Percentiles rank a stretch among this genome's conserved stretches.
These are phyloP conservation scores for Melipona bicolor DNA, from an alignment of 2,888 invertebrate species.

Conservation along the genomic window DNA sequence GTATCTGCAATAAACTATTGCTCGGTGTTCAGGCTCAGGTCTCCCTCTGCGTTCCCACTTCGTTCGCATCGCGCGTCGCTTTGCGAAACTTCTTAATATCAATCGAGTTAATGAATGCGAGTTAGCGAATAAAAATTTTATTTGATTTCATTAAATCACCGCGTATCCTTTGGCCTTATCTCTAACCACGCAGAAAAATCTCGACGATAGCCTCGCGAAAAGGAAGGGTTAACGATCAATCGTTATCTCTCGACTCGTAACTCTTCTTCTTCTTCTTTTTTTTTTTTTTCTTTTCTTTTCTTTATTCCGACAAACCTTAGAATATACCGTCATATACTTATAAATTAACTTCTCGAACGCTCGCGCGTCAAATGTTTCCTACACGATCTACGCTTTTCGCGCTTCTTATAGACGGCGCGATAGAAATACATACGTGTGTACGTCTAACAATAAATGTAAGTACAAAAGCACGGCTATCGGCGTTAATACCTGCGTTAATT, in stretches of 20 bases:
- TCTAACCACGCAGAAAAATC: not conserved
- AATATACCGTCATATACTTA: constrained; percentile 63
- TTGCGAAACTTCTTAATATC: not conserved
- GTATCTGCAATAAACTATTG: not conserved
- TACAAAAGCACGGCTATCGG: constrained; percentile 75
- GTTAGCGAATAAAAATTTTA: not conserved
- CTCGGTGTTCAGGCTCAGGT: not conserved
- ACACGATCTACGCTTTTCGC: constrained; percentile 38
- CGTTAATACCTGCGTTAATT: constrained; percentile 56
- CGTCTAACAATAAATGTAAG: constrained; percentile 69
- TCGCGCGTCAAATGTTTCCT: constrained; percentile 8
- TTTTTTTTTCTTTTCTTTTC: constrained; percentile 25
- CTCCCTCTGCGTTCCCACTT: not conserved
- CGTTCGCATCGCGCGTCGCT: not conserved
- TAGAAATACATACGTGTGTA: constrained; percentile 70
- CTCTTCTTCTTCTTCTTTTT: constrained; percentile 57
- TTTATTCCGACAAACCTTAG: constrained; percentile 69
- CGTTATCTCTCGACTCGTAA: not conserved
- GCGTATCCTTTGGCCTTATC: not conserved
- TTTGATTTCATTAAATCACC: not conserved
- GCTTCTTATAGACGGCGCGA: constrained; percentile 68
- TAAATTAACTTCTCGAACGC: constrained; percentile 47
- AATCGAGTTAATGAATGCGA: not conserved
- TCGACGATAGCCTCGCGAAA: not conserved
- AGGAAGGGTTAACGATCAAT: not conserved